Evolutionary conservation across 1,140 invertebrate genomes (phyloP), one percentile per base, ranked within the genome.

Genomic region (Drosophila lowei): DNA sequence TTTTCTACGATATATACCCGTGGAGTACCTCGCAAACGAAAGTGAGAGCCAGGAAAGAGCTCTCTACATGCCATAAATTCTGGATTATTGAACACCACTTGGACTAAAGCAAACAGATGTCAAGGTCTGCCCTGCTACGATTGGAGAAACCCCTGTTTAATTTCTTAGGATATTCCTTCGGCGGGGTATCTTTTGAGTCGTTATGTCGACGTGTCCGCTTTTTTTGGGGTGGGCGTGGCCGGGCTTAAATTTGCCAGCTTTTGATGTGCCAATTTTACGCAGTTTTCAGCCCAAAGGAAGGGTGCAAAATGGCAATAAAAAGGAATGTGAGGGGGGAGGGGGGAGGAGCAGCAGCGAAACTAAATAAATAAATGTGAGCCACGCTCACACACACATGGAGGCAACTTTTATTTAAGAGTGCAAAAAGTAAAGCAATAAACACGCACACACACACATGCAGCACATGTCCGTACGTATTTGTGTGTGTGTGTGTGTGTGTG

Each of bases 351-450:
- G 50, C 74, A 72, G 73, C 76, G 74, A 85, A 84, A 84, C 79
- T 84, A 85, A 85, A 84, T 84, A 84, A 84, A 84, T 84, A 84
- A 85, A 84, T 85, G 76, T 59, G 52, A 46, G 47, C 41, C 55
- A 43, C 48, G 55, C 57, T 52, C 46, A 54, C 49, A 59, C 66
- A 57, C 44, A 56, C 41, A 53, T 11, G 11, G 11, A 13, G 34
- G 34, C 34, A 75, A 75, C 49, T 75, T 75, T 75, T 76, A 75
- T 76, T 75, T 75, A 76, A 76, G 61, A 76, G 72, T 76, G 61
- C 60, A 79, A 76, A 77, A 85, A 84, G 80, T 85, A 85, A 77
- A 75, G 79, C 71, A 83, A 83, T 83, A 79, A 84, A 79, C 64
- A 74, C 55, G 66, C 43, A 72, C 49, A 72, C 68, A 42, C 46